A percentile compares a stretch with the other conserved stretches of the same genome.
Evolutionary conservation across 1,140 invertebrate genomes (phyloP).

Genomic region (Pseudomyrmex concolor): DNA sequence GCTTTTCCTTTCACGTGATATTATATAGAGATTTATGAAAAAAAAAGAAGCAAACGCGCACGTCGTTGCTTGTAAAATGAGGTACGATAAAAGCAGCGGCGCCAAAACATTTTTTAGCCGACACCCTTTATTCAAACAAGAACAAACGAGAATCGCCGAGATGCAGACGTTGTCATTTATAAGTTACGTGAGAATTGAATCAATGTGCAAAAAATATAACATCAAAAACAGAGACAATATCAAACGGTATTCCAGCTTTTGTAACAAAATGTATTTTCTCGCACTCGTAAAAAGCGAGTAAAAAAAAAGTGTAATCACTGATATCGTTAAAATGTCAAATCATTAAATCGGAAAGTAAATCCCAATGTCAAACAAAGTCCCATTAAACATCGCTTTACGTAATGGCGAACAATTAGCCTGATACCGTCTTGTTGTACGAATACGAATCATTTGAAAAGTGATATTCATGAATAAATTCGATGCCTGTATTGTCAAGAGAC

Average conservation of each 20-base stretch:
- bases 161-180: constrained; percentile 23
- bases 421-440: not conserved
- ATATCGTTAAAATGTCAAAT: no score
- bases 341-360: constrained; percentile 36
- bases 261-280: constrained; percentile 20
- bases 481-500: constrained; percentile 23
- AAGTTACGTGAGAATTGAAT: not conserved
- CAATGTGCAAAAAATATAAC: not conserved
- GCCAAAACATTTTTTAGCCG: not conserved
- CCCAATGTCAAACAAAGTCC: not conserved
- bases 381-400: not conserved
- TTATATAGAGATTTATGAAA: constrained; percentile 15
- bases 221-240: constrained; percentile 32
- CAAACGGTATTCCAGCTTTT: constrained; percentile 16
- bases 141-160: constrained; percentile 45
- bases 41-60: constrained; percentile 13
- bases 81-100: constrained; percentile 20
- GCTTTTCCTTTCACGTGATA: not conserved
- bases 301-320: not conserved
- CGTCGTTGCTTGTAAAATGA: constrained; percentile 41
- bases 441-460: constrained; percentile 35
- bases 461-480: constrained; percentile 38
- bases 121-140: constrained; percentile 47
- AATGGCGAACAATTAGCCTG: constrained; percentile 7
- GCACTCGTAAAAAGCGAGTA: no score